Conservation (phyloP, 2,888 invertebrate genomes). For the Metopia argyrocephala region DNA sequence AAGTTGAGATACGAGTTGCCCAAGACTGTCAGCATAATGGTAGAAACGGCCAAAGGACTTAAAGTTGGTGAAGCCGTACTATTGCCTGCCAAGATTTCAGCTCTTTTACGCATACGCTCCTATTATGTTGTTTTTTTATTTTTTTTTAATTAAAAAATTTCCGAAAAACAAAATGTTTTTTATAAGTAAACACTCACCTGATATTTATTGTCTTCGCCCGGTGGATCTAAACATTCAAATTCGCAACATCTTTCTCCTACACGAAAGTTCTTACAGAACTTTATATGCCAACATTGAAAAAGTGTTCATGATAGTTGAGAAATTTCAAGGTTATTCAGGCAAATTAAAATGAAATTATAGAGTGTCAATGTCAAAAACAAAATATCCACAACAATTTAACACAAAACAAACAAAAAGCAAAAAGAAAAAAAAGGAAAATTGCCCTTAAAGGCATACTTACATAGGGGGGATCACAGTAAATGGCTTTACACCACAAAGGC, state of each 20-base stretch:
- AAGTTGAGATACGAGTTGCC: conserved; percentile 74
- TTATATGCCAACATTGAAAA: not conserved
- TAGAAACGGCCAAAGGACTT: conserved; percentile 76
- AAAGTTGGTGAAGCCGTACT: conserved; percentile 75
- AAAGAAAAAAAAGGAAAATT: not conserved
- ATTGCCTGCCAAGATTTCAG: conserved; percentile 82
- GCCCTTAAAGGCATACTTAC: conserved; percentile 80
- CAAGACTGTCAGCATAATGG: conserved; percentile 73
- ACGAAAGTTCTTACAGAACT: conserved; percentile 92
- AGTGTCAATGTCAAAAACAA: conserved; percentile 54
- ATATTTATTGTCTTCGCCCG: conserved; percentile 83
- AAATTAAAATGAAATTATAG: not conserved
- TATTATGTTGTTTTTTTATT: conserved; percentile 57
- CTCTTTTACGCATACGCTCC: conserved; percentile 81
- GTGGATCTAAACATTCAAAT: conserved; percentile 91
- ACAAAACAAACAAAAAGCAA: not conserved
- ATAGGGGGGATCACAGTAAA: conserved; percentile 91
- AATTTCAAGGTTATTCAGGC: conserved; percentile 20
- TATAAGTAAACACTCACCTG: conserved; percentile 75
- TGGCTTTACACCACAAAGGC: conserved; percentile 92
- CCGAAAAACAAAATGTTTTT: too few species aligned
- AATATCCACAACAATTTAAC: too few species aligned
- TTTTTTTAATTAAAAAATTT: too few species aligned
- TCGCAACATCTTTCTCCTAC: conserved; percentile 92
- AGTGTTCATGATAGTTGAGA: conserved; percentile 15